Evolutionary conservation across 2,797 vertebrate genomes (phyloP), one percentile per base, ranked within the genome.

Genomic region (Etheostoma nigrum): DNA sequence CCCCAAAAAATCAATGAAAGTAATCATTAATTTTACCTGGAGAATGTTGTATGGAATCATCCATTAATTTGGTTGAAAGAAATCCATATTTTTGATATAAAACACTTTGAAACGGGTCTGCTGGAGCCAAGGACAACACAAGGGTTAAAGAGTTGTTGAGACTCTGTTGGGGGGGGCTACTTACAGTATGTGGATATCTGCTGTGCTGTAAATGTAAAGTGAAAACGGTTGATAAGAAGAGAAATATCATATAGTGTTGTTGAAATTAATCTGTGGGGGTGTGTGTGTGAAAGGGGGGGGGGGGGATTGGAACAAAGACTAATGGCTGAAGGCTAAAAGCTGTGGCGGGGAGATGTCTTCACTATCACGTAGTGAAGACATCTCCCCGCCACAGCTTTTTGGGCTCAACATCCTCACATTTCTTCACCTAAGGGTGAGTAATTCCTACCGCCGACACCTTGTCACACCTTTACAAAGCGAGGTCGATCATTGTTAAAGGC

Each of bases 381-480:
- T 21, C 19, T 25, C 15, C 62, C 21, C 44, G 18, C 45, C 2
- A 5, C n/a, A 15, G 25, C 13, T 13, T 81, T 27, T 40, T 48
- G 15, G 59, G 63, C 33, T 51, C 23, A 9, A 27, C 30, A 30
- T 30, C 30, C 30, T 86, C 78, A 81, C 33, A 45, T 89, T 89
- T 83, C 86, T 77, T 48, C 61, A 60, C 87, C 73, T 0, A 13
- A 48, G 74, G 84, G 53, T 33, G 66, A 63, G 44, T 58, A 40
- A 54, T 67, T 36, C 14, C 40, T 30, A 58, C 2, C 52, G 27
- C 52, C 63, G 6, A 4, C 23, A 55, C 65, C 45, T n/a, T 53
- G 40, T 57, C 84, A 74, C 81, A 69, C 78, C 83, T 30, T 64
- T 33, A 81, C 73, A 90, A 88, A 89, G 72, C 5, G 1, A 69